These are phyloP conservation scores for Yasuhikotakia modesta DNA, from an alignment of 2,797 vertebrate species.

Conservation along the genomic window DNA sequence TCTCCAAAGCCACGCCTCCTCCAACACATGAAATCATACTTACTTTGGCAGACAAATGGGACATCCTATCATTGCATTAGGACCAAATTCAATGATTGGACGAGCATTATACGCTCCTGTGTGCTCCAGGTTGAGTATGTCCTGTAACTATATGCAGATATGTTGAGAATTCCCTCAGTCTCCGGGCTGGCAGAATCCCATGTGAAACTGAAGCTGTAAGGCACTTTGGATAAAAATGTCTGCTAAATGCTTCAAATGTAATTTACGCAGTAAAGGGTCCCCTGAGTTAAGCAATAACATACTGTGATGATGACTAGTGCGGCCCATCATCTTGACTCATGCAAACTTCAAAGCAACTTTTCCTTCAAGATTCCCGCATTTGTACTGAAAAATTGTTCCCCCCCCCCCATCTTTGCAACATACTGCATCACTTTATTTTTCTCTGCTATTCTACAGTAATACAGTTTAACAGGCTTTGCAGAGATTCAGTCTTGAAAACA, in stretches of 20 bases:
- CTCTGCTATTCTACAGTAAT: not conserved
- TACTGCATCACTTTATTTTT: not conserved
- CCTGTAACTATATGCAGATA: not conserved
- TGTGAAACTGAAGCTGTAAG: not conserved
- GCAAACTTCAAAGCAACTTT: not conserved
- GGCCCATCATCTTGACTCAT: not conserved
- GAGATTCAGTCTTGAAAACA: not conserved
- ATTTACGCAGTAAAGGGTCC: not conserved
- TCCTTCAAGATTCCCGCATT: not conserved
- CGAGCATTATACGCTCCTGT: too few species aligned
- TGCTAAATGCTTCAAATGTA: constrained; percentile 8
- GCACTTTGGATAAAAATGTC: not conserved
- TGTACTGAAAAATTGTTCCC: not conserved
- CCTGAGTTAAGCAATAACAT: not conserved
- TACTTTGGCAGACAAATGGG: too few species aligned
- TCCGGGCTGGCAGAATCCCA: not conserved
- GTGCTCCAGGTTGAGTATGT: not conserved
- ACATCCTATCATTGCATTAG: too few species aligned
- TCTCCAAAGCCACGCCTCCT: too few species aligned
- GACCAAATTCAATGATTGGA: too few species aligned
- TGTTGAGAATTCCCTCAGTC: not conserved
- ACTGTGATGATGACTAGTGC: too few species aligned
- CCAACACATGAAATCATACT: too few species aligned
- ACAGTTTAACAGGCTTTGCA: not conserved
- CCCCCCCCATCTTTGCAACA: too few species aligned